A percentile compares a stretch with the other conserved stretches of the same genome.
phyloP scores from a whole-genome alignment of 2,888 invertebrate genomes.

The Muschampia plurimacula region DNA sequence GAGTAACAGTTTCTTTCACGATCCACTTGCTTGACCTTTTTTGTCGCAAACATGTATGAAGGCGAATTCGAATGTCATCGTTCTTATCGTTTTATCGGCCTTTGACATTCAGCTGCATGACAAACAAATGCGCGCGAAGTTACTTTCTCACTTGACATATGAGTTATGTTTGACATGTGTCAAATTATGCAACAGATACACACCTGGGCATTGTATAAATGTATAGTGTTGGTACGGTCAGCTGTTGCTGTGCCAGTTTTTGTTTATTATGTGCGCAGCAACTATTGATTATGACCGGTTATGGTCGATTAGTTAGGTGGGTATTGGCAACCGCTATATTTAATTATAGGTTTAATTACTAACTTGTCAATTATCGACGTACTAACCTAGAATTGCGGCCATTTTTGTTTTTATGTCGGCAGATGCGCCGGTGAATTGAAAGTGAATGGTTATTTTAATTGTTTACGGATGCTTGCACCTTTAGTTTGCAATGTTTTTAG shows the following conservation, averaged over 20 bases:
- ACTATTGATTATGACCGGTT: constrained; percentile 28
- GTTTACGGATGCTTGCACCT: constrained; percentile 29
- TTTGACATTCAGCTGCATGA: constrained; percentile 39
- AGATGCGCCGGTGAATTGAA: constrained; percentile 35
- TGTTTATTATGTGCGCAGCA: constrained; percentile 14
- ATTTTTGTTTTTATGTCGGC: constrained; percentile 30
- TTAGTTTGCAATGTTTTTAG: constrained; percentile 9
- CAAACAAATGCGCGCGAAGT: constrained; percentile 24
- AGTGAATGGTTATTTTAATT: constrained; percentile 33
- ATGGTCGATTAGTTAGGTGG: constrained; percentile 16
- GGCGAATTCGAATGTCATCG: constrained; percentile 25
- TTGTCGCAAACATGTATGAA: constrained; percentile 11
- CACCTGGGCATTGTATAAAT: constrained; percentile 25
- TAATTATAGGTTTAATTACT: constrained; percentile 34
- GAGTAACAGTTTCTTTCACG: constrained; percentile 2
- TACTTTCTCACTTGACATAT: constrained; percentile 53
- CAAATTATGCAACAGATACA: constrained; percentile 53
- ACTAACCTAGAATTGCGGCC: constrained; percentile 27
- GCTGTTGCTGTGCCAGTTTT: constrained; percentile 31
- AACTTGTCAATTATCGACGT: constrained; percentile 29
- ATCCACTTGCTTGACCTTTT: constrained; percentile 19
- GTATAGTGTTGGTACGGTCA: constrained; percentile 9
- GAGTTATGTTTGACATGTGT: constrained; percentile 64
- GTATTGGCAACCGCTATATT: constrained; percentile 25
- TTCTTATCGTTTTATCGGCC: constrained; percentile 14